phyloP scores from a whole-genome alignment of 2,888 invertebrate genomes.

The Spialia ferax region DNA sequence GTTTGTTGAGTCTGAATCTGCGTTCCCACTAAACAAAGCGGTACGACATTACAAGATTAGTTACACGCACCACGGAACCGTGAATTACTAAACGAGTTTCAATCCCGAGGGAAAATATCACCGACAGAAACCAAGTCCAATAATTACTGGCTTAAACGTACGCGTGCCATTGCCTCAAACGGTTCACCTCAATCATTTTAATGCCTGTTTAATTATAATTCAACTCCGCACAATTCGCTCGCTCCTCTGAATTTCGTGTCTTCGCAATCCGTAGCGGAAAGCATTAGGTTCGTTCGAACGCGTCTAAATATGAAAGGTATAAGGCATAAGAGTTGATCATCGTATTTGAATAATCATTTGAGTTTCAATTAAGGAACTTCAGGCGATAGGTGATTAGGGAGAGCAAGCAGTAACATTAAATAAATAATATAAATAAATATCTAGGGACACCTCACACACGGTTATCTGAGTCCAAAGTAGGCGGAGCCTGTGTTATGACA shows the following conservation, averaged over 20 bases:
- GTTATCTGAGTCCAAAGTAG: too few relatives aligned
- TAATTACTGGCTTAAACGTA: conserved; percentile 57
- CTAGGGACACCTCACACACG: too few relatives aligned
- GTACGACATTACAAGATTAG: conserved; percentile 62
- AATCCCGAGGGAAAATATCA: conserved; percentile 45
- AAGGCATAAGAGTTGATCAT: conserved; percentile 70
- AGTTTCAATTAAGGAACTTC: conserved; percentile 80
- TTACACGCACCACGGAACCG: conserved; percentile 49
- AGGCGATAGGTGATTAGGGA: conserved; percentile 64
- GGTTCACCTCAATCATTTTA: conserved; percentile 71
- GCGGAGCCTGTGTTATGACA: too few relatives aligned
- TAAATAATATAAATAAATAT: too few relatives aligned
- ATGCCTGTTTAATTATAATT: conserved; percentile 72
- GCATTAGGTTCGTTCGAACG: conserved; percentile 56
- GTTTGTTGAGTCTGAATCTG: conserved; percentile 56
- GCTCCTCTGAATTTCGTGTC: conserved; percentile 51
- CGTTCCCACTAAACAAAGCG: conserved; percentile 58
- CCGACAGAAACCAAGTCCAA: conserved; percentile 69
- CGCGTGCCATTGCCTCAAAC: conserved; percentile 51
- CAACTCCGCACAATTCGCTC: conserved; percentile 55
- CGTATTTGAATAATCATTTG: conserved; percentile 75
- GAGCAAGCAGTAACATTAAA: too few relatives aligned
- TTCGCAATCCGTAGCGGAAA: conserved; percentile 55
- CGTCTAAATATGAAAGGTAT: conserved; percentile 59
- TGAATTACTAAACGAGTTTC: conserved; percentile 55